A percentile compares a stretch with the other conserved stretches of the same genome.
Evolutionary conservation across 2,797 vertebrate genomes (phyloP).

Genomic region (Tapirus indicus): DNA sequence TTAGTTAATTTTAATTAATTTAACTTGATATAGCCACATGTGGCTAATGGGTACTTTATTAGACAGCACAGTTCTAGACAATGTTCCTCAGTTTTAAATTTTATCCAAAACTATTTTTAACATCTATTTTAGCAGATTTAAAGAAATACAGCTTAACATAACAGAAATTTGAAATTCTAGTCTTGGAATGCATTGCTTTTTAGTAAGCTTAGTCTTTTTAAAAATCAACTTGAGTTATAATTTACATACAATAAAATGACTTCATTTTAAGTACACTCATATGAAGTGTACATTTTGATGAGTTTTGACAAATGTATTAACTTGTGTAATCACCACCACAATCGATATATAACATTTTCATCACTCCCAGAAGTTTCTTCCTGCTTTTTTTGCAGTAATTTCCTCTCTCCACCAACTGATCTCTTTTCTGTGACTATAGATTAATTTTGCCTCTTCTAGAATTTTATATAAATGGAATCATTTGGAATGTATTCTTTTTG

Average conservation of each 20-base stretch:
- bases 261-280: not conserved
- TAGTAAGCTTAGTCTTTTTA: not conserved
- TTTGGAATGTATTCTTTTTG: not conserved
- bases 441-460: constrained; percentile 16
- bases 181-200: not conserved
- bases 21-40: not conserved
- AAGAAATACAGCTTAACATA: not conserved
- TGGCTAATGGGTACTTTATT: not conserved
- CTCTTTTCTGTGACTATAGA: not conserved
- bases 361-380: not conserved
- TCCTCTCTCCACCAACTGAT: not conserved
- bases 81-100: not conserved
- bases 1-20: not conserved
- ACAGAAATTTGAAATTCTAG: not conserved
- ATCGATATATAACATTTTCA: not conserved
- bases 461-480: constrained; percentile 14
- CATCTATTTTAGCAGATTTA: not conserved
- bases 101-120: not conserved
- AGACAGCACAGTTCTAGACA: not conserved
- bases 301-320: not conserved
- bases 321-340: not conserved
- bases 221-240: not conserved
- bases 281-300: not conserved
- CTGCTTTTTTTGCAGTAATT: not conserved
- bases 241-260: not conserved